Conservation (phyloP, 2,113 vertebrate species). For the Pagrus major region DNA sequence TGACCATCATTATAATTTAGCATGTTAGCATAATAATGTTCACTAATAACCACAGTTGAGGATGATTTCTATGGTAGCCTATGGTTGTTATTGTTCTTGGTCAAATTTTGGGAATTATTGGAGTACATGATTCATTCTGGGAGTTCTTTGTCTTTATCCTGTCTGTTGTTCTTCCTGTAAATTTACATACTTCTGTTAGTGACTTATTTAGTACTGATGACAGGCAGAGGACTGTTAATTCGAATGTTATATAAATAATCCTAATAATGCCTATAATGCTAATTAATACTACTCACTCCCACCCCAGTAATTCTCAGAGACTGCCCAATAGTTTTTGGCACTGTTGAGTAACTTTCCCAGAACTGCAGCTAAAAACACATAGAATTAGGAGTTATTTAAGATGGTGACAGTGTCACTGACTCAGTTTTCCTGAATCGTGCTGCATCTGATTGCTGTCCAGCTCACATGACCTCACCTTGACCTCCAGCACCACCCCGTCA, state of each 20-base stretch:
- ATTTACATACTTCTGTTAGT: no score
- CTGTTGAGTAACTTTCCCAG: no score
- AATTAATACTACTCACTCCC: neutral
- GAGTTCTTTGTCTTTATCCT: no score
- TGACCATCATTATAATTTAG: neutral
- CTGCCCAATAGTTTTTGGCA: no score
- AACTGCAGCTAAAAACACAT: neutral
- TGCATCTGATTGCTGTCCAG: neutral
- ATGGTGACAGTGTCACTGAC: neutral
- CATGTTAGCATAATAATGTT: neutral
- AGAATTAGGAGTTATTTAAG: no score
- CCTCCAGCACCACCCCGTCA: neutral
- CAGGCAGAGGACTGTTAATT: neutral
- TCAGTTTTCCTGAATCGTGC: neutral
- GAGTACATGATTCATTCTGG: no score
- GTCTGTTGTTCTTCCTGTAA: no score
- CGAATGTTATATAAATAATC: neutral
- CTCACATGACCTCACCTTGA: slow-evolving; percentile 30
- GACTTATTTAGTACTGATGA: no score
- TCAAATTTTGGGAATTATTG: no score
- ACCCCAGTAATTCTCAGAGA: neutral
- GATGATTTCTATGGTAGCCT: no score
- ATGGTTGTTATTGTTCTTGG: no score
- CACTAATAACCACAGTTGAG: neutral
- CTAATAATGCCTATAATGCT: neutral